Conservation (phyloP, 64 coral and sea anemone genomes). For the Anthopleura sola region DNA sequence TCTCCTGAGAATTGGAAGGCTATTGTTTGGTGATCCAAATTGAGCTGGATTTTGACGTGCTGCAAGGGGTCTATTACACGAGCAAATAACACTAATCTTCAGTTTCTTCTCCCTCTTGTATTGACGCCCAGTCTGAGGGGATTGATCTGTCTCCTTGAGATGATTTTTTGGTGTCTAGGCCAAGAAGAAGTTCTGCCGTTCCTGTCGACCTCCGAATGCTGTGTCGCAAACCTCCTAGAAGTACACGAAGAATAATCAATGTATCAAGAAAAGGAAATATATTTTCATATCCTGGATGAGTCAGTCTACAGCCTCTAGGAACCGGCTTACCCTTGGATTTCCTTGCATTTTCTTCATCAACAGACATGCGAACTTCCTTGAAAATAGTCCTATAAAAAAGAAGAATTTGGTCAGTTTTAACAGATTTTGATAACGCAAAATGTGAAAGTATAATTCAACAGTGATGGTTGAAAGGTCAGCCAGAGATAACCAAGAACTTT, state of each 20-base stretch:
- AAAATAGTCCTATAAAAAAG: background rate
- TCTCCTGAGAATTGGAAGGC: no score
- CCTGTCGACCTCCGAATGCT: background rate
- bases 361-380: background rate
- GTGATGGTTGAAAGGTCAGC: constrained; percentile 18
- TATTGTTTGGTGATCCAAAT: no score
- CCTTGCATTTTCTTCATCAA: background rate
- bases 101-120: background rate
- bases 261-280: background rate
- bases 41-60: no score
- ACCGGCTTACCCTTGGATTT: background rate
- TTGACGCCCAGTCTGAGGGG: background rate
- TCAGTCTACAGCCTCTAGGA: background rate
- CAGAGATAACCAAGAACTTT: constrained; percentile 54
- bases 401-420: background rate
- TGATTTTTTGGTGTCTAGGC: background rate
- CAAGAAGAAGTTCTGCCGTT: background rate
- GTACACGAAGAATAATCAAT: background rate
- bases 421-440: no score
- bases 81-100: background rate
- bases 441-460: no score
- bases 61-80: no score
- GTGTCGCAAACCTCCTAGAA: background rate
- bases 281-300: background rate
- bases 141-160: background rate